These are phyloP conservation scores for Egretta garzetta DNA, from an alignment of 2,113 vertebrate species.

Conservation along the genomic window DNA sequence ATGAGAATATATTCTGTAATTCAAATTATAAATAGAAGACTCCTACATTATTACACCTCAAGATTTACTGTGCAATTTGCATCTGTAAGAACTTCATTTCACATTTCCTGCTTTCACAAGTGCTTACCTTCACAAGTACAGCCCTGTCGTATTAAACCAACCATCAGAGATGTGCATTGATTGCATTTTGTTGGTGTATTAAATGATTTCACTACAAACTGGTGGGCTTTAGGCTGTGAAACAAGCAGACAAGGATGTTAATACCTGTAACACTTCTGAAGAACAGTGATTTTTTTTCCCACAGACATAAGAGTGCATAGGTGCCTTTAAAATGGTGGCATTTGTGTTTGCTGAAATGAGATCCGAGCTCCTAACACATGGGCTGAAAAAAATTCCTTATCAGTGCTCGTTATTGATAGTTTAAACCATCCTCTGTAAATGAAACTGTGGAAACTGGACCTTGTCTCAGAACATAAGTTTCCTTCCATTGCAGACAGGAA, in stretches of 20 bases:
- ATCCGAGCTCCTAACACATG: not conserved
- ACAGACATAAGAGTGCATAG: not conserved
- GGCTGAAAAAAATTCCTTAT: not conserved
- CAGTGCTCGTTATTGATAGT: not conserved
- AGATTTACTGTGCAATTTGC: not conserved
- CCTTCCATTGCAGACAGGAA: not conserved
- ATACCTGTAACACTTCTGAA: not conserved
- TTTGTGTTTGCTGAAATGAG: not conserved
- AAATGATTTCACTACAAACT: conserved; percentile 97
- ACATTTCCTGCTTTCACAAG: not conserved
- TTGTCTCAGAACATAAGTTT: not conserved
- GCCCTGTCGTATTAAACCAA: conserved; percentile 97
- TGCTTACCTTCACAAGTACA: conserved; percentile 95
- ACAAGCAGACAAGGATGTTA: not conserved
- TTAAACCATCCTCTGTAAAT: not conserved
- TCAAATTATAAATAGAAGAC: not conserved
- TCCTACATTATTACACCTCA: not conserved
- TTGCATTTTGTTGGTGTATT: conserved; percentile 93
- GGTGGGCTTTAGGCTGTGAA: conserved; percentile 93
- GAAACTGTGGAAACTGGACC: not conserved
- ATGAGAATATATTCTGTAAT: not conserved
- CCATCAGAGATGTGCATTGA: conserved; percentile 97
- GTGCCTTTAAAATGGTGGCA: not conserved
- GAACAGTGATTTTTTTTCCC: not conserved
- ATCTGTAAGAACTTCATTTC: not conserved